phyloP scores from a whole-genome alignment of 2,797 vertebrate genomes.

The Sebastes steindachneri region DNA sequence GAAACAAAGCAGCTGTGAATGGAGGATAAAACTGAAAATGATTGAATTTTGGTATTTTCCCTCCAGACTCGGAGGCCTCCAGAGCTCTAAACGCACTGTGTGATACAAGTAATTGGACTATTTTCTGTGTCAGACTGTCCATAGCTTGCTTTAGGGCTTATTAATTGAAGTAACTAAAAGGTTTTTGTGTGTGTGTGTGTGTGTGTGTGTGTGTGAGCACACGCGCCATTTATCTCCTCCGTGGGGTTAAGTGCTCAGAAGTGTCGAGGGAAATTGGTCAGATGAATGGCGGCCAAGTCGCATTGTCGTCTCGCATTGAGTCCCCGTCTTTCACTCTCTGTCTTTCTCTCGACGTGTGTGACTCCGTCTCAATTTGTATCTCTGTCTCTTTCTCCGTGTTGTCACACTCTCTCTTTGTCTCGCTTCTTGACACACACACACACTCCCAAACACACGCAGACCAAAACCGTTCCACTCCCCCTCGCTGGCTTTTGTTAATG shows the following conservation, averaged over 20 bases:
- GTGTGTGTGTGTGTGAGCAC: not conserved
- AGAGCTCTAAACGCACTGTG: constrained; percentile 43
- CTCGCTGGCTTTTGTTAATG: constrained; percentile 30
- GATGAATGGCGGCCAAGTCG: constrained; percentile 43
- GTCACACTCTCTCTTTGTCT: not conserved
- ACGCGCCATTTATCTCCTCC: constrained; percentile 75
- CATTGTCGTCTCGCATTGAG: constrained; percentile 6
- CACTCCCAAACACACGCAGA: not conserved
- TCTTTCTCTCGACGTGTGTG: not conserved
- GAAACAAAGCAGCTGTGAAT: constrained; percentile 55
- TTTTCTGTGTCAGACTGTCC: constrained; percentile 61
- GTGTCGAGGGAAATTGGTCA: constrained; percentile 75
- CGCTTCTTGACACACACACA: constrained; percentile 2
- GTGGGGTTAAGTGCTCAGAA: constrained; percentile 65
- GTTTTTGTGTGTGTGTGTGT: constrained; percentile 4
- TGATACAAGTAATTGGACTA: constrained; percentile 67
- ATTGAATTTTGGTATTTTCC: constrained; percentile 66
- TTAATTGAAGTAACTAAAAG: constrained; percentile 76
- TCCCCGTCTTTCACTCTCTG: not conserved
- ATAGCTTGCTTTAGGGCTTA: constrained; percentile 55
- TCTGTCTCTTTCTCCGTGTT: not conserved
- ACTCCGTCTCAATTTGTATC: constrained; percentile 9
- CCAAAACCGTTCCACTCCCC: not conserved
- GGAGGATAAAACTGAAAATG: constrained; percentile 57
- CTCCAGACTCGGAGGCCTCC: constrained; percentile 37